These are phyloP conservation scores for Tinamus major DNA, from an alignment of 2,797 vertebrate genomes.

Conservation along the genomic window DNA sequence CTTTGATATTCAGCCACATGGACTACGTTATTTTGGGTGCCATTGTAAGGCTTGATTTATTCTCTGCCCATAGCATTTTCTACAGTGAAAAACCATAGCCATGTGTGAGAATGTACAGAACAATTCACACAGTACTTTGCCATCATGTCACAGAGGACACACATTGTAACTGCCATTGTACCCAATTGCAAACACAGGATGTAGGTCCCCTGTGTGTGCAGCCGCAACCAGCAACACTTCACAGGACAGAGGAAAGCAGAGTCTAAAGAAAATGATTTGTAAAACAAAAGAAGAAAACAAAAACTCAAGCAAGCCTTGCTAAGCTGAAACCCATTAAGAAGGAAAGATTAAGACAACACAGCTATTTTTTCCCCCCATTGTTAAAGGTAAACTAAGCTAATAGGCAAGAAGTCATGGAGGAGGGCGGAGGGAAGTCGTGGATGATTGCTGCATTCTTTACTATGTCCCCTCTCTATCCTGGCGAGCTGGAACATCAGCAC, in stretches of 20 bases:
- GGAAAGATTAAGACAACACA: constrained; percentile 18
- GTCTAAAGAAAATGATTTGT: background rate
- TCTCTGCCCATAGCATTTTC: background rate
- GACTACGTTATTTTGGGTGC: background rate
- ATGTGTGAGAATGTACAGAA: background rate
- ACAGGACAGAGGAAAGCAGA: background rate
- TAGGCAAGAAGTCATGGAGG: background rate
- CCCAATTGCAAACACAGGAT: constrained; percentile 56
- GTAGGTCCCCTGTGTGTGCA: background rate
- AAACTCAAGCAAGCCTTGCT: background rate
- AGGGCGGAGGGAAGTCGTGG: constrained; percentile 12
- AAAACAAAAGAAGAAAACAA: background rate
- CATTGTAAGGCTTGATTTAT: background rate
- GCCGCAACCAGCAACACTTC: background rate
- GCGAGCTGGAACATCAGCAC: background rate
- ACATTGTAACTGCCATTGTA: constrained; percentile 36
- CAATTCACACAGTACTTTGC: constrained; percentile 29
- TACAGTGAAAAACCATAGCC: background rate
- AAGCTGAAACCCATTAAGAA: constrained; percentile 20
- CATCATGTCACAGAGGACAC: background rate
- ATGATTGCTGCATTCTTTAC: constrained; percentile 27
- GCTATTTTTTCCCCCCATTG: constrained; percentile 58
- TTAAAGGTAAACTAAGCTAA: constrained; percentile 60
- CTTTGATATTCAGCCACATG: background rate
- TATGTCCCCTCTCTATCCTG: constrained; percentile 24